These are phyloP conservation scores for Melipona bicolor DNA, from an alignment of 2,888 invertebrate species.

Conservation along the genomic window DNA sequence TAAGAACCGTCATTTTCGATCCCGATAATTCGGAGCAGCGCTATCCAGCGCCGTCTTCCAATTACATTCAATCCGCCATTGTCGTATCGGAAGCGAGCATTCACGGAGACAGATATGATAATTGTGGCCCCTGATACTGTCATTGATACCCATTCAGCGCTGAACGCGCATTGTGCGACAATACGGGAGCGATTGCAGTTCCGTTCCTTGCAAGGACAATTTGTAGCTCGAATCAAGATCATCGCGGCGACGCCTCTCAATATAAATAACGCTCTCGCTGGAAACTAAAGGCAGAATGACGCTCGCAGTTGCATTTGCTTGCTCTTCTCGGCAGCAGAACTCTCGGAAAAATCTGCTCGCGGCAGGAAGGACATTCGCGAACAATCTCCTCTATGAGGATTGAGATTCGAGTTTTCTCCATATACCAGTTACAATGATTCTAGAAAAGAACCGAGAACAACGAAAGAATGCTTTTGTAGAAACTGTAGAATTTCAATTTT, in stretches of 20 bases:
- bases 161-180: not conserved
- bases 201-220: not conserved
- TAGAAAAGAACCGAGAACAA: no score
- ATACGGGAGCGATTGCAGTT: not conserved
- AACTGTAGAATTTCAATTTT: no score
- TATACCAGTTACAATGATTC: no score
- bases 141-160: conserved; percentile 13
- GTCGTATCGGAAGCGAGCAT: conserved; percentile 25
- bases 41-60: conserved; percentile 16
- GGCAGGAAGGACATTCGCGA: no score
- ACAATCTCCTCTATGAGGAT: no score
- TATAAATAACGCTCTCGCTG: not conserved
- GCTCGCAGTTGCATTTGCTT: not conserved
- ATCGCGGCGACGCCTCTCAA: not conserved
- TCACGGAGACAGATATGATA: conserved; percentile 17
- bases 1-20: not conserved
- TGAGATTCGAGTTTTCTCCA: no score
- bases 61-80: conserved; percentile 12
- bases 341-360: no score
- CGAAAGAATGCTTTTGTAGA: no score
- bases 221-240: not conserved
- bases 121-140: conserved; percentile 11
- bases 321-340: no score
- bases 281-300: not conserved
- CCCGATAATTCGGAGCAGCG: not conserved